A percentile compares a stretch with the other conserved stretches of the same genome.
These are phyloP conservation scores for Leucophenga varia DNA, from an alignment of 1,140 invertebrate species.

Conservation along the genomic window DNA sequence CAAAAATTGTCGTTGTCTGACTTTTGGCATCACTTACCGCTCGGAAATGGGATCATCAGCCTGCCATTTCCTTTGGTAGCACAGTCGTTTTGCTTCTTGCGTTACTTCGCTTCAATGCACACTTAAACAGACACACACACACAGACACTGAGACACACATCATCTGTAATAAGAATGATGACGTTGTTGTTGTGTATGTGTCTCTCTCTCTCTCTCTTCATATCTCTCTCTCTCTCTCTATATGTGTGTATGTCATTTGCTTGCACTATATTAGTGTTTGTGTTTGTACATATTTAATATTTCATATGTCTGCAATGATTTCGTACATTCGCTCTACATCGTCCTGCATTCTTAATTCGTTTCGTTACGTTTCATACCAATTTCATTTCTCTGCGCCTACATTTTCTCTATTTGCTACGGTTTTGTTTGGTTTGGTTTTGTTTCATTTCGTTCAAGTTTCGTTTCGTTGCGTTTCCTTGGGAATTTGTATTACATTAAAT, in stretches of 20 bases:
- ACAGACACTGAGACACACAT: constrained; percentile 37
- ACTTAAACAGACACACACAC: constrained; percentile 22
- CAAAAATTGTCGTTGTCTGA: constrained; percentile 26
- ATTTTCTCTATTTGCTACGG: constrained; percentile 19
- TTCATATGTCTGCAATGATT: constrained; percentile 54
- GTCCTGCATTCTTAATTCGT: no score
- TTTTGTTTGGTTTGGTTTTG: constrained; percentile 1
- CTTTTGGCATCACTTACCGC: constrained; percentile 53
- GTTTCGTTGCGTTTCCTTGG: constrained; percentile 18
- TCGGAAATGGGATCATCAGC: constrained; percentile 56
- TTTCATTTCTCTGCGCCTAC: not conserved
- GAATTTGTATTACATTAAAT: constrained; percentile 52
- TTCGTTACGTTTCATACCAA: no score
- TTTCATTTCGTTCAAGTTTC: constrained; percentile 17
- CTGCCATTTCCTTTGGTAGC: constrained; percentile 51
- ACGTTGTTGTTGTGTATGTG: constrained; percentile 4
- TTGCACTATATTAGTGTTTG: no score
- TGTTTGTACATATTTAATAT: constrained; percentile 50
- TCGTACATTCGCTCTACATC: constrained; percentile 5
- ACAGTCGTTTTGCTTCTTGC: no score
- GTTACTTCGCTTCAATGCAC: constrained; percentile 29
- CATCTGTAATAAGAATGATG: no score
- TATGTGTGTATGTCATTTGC: constrained; percentile 6
- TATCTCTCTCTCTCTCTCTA: not conserved
- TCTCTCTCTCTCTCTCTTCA: constrained; percentile 1